Conservation (phyloP, 92 coral and sea anemone genomes). For the Epizoanthus stellaris region DNA sequence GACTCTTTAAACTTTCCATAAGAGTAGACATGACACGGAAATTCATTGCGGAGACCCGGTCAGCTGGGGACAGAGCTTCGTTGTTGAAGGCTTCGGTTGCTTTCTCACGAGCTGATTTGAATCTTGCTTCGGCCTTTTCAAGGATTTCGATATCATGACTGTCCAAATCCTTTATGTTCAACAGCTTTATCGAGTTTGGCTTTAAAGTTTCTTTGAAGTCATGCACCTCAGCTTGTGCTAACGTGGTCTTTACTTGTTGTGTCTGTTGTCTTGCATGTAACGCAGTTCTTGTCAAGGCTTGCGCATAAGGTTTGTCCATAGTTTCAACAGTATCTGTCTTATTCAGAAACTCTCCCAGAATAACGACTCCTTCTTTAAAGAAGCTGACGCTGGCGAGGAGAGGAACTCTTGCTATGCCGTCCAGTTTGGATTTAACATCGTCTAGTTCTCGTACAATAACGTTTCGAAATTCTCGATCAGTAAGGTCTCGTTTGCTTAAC, state of each 20-base stretch:
- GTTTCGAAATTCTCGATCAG: neutral
- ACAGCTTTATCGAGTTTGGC: neutral
- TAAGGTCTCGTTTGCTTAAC: neutral
- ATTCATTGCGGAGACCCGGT: conserved; percentile 25
- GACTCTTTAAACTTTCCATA: conserved; percentile 39
- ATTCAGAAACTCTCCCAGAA: conserved; percentile 9
- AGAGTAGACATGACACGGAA: conserved; percentile 35
- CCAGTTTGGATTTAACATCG: neutral
- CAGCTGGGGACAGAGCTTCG: conserved; percentile 8
- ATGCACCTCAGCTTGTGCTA: neutral
- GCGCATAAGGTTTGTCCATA: neutral
- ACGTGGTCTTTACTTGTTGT: neutral
- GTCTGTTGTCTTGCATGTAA: neutral
- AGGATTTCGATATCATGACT: neutral
- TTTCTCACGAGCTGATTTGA: conserved; percentile 38
- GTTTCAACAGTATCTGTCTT: neutral
- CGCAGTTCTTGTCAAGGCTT: neutral
- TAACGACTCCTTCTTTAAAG: conserved; percentile 34
- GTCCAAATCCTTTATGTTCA: conserved; percentile 8
- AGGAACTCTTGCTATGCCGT: conserved; percentile 18
- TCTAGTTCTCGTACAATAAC: conserved; percentile 3
- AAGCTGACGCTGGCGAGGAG: conserved; percentile 17
- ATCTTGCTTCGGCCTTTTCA: conserved; percentile 21
- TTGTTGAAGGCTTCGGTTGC: conserved; percentile 48
- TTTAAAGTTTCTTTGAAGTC: neutral